These are phyloP conservation scores for Pediacus dermestoides DNA, from an alignment of 2,888 invertebrate genomes.

Conservation along the genomic window DNA sequence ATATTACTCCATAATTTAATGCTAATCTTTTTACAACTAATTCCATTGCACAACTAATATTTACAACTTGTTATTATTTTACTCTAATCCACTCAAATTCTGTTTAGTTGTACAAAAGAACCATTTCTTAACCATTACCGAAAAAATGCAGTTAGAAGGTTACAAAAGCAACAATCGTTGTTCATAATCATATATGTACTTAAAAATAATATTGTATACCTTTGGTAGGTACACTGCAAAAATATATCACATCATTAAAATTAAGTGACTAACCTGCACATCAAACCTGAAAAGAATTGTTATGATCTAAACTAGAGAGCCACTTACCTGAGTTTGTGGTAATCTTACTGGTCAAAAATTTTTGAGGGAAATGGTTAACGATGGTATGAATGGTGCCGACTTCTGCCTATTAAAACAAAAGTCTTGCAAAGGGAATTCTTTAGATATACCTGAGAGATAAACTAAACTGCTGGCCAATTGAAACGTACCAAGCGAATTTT, in stretches of 20 bases:
- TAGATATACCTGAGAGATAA: too few species aligned
- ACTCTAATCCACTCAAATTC: background rate
- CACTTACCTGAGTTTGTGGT: slow-evolving; percentile 45
- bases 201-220: background rate
- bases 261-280: slow-evolving; percentile 6
- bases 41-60: background rate
- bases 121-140: slow-evolving; percentile 1
- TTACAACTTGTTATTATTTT: background rate
- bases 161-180: background rate
- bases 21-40: too few species aligned
- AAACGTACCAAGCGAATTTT: too few species aligned
- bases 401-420: slow-evolving; percentile 12
- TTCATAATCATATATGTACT: background rate
- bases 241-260: slow-evolving; percentile 1
- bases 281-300: slow-evolving; percentile 3
- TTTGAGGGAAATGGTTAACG: slow-evolving; percentile 1
- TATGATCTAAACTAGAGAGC: slow-evolving; percentile 21
- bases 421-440: too few species aligned
- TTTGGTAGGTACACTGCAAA: background rate
- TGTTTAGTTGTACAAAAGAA: slow-evolving; percentile 1
- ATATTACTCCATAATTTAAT: too few species aligned
- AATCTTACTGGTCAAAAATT: slow-evolving; percentile 46
- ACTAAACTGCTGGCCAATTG: too few species aligned
- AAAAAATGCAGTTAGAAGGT: slow-evolving; percentile 2
- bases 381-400: slow-evolving; percentile 1